Percentiles rank a stretch among this genome's conserved stretches.
phyloP scores from a whole-genome alignment of 2,888 invertebrate genomes.

The Neria commutata region DNA sequence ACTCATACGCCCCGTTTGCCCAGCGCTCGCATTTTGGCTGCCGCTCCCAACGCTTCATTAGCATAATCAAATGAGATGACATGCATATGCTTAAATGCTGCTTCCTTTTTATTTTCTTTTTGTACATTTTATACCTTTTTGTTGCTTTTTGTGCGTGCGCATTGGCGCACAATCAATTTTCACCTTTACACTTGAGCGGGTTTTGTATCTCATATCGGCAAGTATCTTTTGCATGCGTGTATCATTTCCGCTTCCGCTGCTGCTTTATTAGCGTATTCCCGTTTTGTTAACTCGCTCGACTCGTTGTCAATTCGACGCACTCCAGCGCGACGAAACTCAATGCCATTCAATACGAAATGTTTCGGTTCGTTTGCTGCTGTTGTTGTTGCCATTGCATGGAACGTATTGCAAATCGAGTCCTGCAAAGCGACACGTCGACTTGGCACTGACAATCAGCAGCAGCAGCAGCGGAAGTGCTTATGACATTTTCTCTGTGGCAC shows the following conservation, averaged over 20 bases:
- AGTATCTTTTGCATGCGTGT: constrained; percentile 15
- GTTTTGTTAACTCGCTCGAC: neutral
- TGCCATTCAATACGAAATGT: too few species aligned
- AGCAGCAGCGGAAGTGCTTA: constrained; percentile 5
- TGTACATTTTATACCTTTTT: neutral
- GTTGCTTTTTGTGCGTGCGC: neutral
- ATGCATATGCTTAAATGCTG: too few species aligned
- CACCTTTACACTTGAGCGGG: constrained; percentile 53
- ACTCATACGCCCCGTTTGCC: neutral
- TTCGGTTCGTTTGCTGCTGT: neutral
- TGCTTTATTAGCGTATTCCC: constrained; percentile 15
- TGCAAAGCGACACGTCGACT: too few species aligned
- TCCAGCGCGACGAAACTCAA: too few species aligned
- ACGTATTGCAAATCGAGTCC: too few species aligned
- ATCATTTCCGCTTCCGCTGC: constrained; percentile 9
- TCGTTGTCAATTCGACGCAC: too few species aligned
- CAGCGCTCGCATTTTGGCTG: constrained; percentile 20
- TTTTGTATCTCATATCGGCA: constrained; percentile 9
- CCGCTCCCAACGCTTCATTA: constrained; percentile 42
- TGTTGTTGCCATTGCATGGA: too few species aligned
- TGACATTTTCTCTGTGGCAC: constrained; percentile 26
- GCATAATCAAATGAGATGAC: constrained; percentile 49
- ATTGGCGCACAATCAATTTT: constrained; percentile 51
- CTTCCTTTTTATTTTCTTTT: constrained; percentile 9
- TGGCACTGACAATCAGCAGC: neutral